Percentiles rank a stretch among this genome's conserved stretches.
Evolutionary conservation across 2,888 invertebrate species (phyloP).

Genomic region (Phortica magna): DNA sequence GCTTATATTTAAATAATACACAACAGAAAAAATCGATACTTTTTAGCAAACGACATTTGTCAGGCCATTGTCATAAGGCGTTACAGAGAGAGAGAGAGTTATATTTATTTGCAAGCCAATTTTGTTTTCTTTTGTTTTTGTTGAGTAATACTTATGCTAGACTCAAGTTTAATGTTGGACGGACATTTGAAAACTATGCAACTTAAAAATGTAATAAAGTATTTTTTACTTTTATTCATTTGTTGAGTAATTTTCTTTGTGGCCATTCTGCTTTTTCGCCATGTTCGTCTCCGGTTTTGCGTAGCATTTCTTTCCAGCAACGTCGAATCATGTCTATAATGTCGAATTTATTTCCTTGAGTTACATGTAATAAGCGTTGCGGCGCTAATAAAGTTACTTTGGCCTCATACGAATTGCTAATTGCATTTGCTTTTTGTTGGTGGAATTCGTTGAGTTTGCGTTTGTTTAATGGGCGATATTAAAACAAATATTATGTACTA

Average conservation of each 20-base stretch:
- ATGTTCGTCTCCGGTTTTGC: not conserved
- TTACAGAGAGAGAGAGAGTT: too few relatives aligned
- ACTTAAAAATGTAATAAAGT: constrained; percentile 13
- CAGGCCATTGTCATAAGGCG: too few relatives aligned
- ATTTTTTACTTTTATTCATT: constrained; percentile 44
- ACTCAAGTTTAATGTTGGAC: not conserved
- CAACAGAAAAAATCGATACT: too few relatives aligned
- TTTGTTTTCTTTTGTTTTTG: not conserved
- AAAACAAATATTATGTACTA: constrained; percentile 58
- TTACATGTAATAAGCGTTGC: not conserved
- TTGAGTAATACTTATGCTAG: not conserved
- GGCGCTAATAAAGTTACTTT: constrained; percentile 7
- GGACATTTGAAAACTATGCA: not conserved
- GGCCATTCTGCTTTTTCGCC: constrained; percentile 39
- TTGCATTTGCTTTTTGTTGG: not conserved
- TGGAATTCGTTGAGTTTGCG: too few relatives aligned
- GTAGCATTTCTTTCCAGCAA: constrained; percentile 17
- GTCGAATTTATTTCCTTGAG: constrained; percentile 7
- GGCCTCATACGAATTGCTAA: not conserved
- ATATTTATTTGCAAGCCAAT: too few relatives aligned
- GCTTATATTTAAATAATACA: too few relatives aligned
- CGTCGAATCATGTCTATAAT: not conserved
- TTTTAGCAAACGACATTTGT: too few relatives aligned
- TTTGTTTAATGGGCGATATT: not conserved
- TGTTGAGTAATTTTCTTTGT: constrained; percentile 45